Percentiles rank a stretch among this genome's conserved stretches.
Evolutionary conservation across 2,113 vertebrate genomes (phyloP).

Genomic region (Microcebus tavaratra): DNA sequence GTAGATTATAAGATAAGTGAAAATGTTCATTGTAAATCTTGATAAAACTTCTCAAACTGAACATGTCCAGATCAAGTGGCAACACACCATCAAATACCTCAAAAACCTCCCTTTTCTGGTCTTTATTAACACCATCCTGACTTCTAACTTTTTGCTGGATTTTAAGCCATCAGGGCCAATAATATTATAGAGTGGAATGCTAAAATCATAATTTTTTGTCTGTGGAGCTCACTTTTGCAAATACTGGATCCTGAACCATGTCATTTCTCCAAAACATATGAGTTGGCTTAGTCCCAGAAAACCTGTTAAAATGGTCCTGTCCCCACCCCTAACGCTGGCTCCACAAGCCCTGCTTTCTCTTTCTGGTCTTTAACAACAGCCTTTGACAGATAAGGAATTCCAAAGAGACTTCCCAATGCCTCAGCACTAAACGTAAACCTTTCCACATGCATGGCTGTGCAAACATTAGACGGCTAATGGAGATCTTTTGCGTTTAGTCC

Average conservation of each 20-base stretch:
- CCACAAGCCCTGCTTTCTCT: neutral
- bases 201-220: neutral
- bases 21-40: neutral
- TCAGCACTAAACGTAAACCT: rapidly evolving
- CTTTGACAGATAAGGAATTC: neutral
- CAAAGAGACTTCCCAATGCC: neutral
- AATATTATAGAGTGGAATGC: no score
- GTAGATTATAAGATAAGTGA: neutral
- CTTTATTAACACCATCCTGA: neutral
- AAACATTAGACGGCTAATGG: neutral
- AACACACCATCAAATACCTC: neutral
- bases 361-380: neutral
- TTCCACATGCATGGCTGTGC: rapidly evolving
- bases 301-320: neutral
- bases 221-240: neutral
- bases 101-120: neutral
- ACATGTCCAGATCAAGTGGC: neutral
- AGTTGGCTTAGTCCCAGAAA: neutral
- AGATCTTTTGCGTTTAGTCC: rapidly evolving
- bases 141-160: neutral
- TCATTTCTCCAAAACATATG: rapidly evolving
- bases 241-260: rapidly evolving
- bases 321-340: neutral
- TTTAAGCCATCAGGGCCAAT: neutral
- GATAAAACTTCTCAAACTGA: neutral